These are phyloP conservation scores for Propithecus deckenii DNA, from an alignment of 2,797 vertebrate genomes.

Conservation along the genomic window DNA sequence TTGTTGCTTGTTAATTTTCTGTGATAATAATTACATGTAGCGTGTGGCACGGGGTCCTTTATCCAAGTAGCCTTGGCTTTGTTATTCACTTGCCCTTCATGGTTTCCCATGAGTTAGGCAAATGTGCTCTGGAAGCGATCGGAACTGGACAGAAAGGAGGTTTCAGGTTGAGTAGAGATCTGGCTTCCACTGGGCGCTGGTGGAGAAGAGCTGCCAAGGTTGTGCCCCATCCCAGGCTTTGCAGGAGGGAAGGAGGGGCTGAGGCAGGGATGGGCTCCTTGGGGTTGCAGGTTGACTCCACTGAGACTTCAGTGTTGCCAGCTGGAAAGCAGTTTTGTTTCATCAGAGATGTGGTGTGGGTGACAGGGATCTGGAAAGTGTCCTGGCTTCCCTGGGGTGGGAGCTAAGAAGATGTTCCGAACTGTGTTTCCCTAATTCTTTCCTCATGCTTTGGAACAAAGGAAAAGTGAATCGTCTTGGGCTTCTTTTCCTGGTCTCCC, in stretches of 20 bases:
- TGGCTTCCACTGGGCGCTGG: not conserved
- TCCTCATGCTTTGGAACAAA: not conserved
- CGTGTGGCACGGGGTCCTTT: not conserved
- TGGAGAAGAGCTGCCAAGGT: not conserved
- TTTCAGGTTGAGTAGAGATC: not conserved
- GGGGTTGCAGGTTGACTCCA: rapidly evolving
- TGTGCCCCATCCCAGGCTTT: not conserved
- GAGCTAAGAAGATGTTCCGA: not conserved
- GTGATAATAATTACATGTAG: constrained; percentile 23
- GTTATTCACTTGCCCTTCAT: not conserved
- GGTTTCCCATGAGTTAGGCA: not conserved
- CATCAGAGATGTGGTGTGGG: not conserved
- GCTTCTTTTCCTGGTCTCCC: not conserved
- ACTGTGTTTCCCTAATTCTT: not conserved
- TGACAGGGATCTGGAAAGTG: not conserved
- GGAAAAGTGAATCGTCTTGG: not conserved
- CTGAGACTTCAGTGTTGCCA: not conserved
- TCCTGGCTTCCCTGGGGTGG: not conserved
- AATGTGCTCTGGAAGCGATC: not conserved
- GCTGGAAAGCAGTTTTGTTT: not conserved
- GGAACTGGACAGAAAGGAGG: not conserved
- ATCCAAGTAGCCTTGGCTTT: not conserved
- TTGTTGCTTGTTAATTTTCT: constrained; percentile 62
- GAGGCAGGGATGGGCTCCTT: no score
- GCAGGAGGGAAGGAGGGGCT: not conserved